A percentile compares a stretch with the other conserved stretches of the same genome.
Evolutionary conservation across 2,113 vertebrate species (phyloP).

Genomic region (Martes martes): DNA sequence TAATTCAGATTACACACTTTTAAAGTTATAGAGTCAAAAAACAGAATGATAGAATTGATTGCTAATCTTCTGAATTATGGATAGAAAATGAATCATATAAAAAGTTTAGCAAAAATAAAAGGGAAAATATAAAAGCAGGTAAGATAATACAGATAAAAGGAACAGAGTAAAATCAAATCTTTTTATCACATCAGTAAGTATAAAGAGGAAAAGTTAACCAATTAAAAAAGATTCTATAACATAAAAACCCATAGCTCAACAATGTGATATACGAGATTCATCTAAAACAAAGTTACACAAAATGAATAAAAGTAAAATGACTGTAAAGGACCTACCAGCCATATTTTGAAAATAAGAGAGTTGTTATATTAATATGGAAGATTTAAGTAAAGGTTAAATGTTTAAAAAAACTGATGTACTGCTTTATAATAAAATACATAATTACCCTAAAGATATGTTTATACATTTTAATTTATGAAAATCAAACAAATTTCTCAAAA

Average conservation of each 20-base stretch:
- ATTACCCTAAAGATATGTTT: neutral
- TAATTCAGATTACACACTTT: neutral
- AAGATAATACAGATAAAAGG: neutral
- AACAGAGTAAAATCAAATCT: neutral
- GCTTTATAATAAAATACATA: neutral
- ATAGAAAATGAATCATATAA: slow-evolving; percentile 5
- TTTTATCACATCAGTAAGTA: neutral
- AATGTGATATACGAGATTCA: neutral
- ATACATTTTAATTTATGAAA: neutral
- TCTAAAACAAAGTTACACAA: neutral
- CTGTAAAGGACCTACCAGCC: neutral
- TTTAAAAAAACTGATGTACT: neutral
- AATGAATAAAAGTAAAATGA: neutral
- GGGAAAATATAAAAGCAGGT: neutral
- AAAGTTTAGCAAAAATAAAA: neutral
- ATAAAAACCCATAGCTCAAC: neutral
- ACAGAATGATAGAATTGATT: neutral
- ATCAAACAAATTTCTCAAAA: neutral
- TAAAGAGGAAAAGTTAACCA: neutral
- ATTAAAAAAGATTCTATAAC: neutral
- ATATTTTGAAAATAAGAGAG: neutral
- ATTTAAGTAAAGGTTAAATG: neutral
- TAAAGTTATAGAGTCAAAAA: neutral
- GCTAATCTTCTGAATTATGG: neutral
- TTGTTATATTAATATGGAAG: neutral